Percentiles rank a stretch among this genome's conserved stretches.
Evolutionary conservation across 2,113 vertebrate genomes (phyloP).

Genomic region (Alligator sinensis): DNA sequence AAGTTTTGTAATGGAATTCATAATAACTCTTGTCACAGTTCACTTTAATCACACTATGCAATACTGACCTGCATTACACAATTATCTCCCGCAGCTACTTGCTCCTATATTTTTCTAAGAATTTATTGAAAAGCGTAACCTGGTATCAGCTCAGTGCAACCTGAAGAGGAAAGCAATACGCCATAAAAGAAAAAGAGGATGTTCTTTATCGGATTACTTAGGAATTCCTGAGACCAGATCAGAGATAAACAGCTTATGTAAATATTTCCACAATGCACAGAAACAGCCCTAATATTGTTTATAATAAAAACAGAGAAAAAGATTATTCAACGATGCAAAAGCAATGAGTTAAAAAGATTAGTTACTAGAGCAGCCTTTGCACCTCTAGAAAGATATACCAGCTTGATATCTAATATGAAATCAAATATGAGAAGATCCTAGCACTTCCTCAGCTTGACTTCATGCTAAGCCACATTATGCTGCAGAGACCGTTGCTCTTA

Average conservation of each 20-base stretch:
- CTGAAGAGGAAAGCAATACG: not conserved
- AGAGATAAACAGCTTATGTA: not conserved
- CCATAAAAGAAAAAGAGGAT: not conserved
- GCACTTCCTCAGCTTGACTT: not conserved
- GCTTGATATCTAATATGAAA: not conserved
- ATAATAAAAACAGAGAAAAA: not conserved
- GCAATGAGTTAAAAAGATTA: not conserved
- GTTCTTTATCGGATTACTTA: not conserved
- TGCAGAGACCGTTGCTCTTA: rapidly evolving
- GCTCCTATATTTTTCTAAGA: not conserved
- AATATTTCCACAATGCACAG: not conserved
- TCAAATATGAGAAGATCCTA: not conserved
- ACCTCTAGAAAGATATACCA: not conserved
- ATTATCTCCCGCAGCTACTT: not conserved
- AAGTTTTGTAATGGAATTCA: not conserved
- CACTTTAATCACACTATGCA: not conserved
- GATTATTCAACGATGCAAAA: not conserved
- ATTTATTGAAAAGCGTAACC: not conserved
- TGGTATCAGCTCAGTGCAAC: not conserved
- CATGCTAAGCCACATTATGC: not conserved
- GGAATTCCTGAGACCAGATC: not conserved
- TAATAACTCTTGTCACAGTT: not conserved
- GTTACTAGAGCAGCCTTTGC: not conserved
- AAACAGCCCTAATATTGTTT: not conserved
- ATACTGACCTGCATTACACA: not conserved